These are phyloP conservation scores for Climacteris rufus DNA, from an alignment of 2,113 vertebrate species.

Conservation along the genomic window DNA sequence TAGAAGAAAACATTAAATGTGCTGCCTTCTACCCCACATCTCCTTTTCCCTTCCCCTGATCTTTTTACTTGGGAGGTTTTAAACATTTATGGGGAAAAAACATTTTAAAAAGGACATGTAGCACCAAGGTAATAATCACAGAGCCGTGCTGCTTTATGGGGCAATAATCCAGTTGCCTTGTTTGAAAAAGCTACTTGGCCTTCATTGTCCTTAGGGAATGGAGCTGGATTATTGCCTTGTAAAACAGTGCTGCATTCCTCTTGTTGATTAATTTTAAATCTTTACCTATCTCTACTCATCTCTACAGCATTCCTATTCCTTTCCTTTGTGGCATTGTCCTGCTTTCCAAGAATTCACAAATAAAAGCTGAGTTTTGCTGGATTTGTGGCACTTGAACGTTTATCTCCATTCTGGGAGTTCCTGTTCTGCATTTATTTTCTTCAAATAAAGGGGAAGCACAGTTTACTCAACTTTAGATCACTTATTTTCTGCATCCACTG, in stretches of 20 bases:
- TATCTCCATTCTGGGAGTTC: neutral
- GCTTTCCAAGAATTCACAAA: neutral
- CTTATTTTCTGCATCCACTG: neutral
- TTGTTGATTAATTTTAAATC: constrained; percentile 54
- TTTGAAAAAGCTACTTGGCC: constrained; percentile 58
- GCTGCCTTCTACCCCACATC: neutral
- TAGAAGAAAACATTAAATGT: neutral
- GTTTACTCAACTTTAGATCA: neutral
- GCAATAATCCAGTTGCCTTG: constrained; percentile 56
- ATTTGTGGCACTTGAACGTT: neutral
- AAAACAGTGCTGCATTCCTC: constrained; percentile 18
- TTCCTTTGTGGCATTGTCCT: neutral
- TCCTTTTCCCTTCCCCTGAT: neutral
- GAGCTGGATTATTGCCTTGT: constrained; percentile 58
- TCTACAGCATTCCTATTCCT: neutral
- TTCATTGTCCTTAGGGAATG: constrained; percentile 36
- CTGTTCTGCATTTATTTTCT: neutral
- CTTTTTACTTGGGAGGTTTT: constrained; percentile 29
- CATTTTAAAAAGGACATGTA: constrained; percentile 45
- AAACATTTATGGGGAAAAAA: constrained; percentile 46
- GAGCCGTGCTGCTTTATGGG: constrained; percentile 56
- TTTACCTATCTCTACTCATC: neutral
- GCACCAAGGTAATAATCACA: constrained; percentile 54
- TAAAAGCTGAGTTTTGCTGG: neutral
- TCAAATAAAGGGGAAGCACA: neutral